A percentile compares a stretch with the other conserved stretches of the same genome.
These are phyloP conservation scores for Ormyrus pomaceus DNA, from an alignment of 2,888 invertebrate species.

Conservation along the genomic window DNA sequence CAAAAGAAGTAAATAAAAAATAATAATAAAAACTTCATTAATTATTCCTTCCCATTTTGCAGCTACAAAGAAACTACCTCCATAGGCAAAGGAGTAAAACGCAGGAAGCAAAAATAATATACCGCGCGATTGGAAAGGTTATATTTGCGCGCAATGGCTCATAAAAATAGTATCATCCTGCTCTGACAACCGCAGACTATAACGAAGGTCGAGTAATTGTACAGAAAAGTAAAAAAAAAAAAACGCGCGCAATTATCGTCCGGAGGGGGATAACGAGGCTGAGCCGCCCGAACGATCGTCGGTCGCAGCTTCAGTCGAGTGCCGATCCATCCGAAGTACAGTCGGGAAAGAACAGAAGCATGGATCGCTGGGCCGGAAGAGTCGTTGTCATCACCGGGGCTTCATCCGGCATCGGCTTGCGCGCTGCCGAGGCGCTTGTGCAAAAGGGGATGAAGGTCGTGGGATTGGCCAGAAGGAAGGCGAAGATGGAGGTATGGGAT, in stretches of 20 bases:
- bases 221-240: neutral
- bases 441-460: slow-evolving; percentile 78
- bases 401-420: slow-evolving; percentile 80
- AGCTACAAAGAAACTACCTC: no score
- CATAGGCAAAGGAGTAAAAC: no score
- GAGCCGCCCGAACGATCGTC: neutral
- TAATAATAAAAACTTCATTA: no score
- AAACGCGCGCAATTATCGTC: slow-evolving; percentile 17
- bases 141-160: no score
- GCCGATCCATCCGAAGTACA: neutral
- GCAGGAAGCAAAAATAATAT: no score
- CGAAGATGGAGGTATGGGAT: slow-evolving; percentile 72
- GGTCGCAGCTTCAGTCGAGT: slow-evolving; percentile 7
- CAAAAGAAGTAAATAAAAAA: no score
- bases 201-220: no score
- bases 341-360: slow-evolving; percentile 56
- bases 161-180: no score
- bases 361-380: slow-evolving; percentile 80
- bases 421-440: slow-evolving; percentile 74
- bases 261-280: slow-evolving; percentile 18
- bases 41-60: no score
- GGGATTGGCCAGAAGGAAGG: slow-evolving; percentile 77
- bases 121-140: no score
- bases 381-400: slow-evolving; percentile 82
- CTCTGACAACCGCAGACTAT: no score